These are phyloP conservation scores for Tetranychus urticae DNA, from an alignment of 1,140 invertebrate genomes.

Conservation along the genomic window DNA sequence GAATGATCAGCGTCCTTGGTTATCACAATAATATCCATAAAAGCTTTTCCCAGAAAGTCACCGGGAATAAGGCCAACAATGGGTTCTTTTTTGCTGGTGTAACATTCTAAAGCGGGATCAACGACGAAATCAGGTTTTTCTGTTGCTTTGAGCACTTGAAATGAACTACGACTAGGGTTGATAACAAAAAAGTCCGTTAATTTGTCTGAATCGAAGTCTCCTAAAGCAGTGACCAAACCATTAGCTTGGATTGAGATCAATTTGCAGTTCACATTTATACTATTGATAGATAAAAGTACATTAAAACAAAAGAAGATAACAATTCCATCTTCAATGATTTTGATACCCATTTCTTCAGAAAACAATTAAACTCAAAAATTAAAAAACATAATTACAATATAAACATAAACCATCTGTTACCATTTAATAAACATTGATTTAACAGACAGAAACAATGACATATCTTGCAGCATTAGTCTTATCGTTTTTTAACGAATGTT, in stretches of 20 bases:
- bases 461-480: too few relatives aligned
- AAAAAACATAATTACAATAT: too few relatives aligned
- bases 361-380: too few relatives aligned
- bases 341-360: too few relatives aligned
- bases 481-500: too few relatives aligned
- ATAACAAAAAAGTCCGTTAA: constrained; percentile 74
- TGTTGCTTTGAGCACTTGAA: constrained; percentile 43
- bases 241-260: not conserved
- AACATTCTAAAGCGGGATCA: not conserved
- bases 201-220: constrained; percentile 89
- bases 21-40: constrained; percentile 70
- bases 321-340: too few relatives aligned
- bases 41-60: constrained; percentile 79
- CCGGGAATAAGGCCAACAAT: constrained; percentile 48
- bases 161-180: constrained; percentile 31
- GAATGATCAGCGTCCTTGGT: constrained; percentile 16
- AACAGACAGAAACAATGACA: too few relatives aligned
- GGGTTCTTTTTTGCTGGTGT: not conserved
- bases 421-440: too few relatives aligned
- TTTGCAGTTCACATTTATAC: too few relatives aligned
- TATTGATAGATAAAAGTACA: too few relatives aligned
- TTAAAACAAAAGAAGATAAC: too few relatives aligned
- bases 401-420: too few relatives aligned
- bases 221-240: constrained; percentile 61
- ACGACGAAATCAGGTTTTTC: not conserved